Base-by-base conservation (phyloP, 2,113 vertebrate genomes). In the Oreochromis spilurus region DNA sequence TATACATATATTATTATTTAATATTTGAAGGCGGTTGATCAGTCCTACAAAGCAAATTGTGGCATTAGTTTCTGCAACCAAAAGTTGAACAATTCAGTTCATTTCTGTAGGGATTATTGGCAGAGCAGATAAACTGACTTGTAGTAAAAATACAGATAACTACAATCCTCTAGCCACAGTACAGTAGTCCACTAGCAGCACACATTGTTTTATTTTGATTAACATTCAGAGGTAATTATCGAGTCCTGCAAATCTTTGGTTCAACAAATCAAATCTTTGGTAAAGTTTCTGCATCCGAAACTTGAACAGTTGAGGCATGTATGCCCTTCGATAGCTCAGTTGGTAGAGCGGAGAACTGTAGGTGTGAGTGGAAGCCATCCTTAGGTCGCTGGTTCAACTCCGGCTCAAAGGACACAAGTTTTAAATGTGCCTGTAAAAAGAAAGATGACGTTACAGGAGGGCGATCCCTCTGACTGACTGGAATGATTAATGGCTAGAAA, bases 321-420 rank as follows among this genome's bases (percentile, higher is more conserved):
- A 4, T 5, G 24, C 57, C 96, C 86, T 97, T 97, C 79, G 96
- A 96, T 97, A 97, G 96, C 97, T 98, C 96, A 97, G 97, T 93
- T 97, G 97, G 97, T 97, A 97, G 96, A 97, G 96, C 53, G 91
- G 96, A 97, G 97, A 95, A 97, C 97, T 97, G 96, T 97, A 97
- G 97, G 2, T 5, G 19, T 5, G 50, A 4, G 8, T 4, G 9
- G 3, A 29, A 48, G 14, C 16, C 0, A 50, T 75, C 43, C 43
- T 48, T 7, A 75, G 13, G 70, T 26, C 0, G 4, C 14, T 75
- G 9, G 67, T 72, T 67, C 16, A 21, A 21, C 34, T 67, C 60
- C 13, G 6, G 34, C 60, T 38, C 0, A 0, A 65, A 65, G 31
- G 31, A 1, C 17, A 19, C 8, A 31, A 60, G 26, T 34, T 34